Evolutionary conservation across 2,113 vertebrate species (phyloP).

Genomic region (Thamnaconus septentrionalis): DNA sequence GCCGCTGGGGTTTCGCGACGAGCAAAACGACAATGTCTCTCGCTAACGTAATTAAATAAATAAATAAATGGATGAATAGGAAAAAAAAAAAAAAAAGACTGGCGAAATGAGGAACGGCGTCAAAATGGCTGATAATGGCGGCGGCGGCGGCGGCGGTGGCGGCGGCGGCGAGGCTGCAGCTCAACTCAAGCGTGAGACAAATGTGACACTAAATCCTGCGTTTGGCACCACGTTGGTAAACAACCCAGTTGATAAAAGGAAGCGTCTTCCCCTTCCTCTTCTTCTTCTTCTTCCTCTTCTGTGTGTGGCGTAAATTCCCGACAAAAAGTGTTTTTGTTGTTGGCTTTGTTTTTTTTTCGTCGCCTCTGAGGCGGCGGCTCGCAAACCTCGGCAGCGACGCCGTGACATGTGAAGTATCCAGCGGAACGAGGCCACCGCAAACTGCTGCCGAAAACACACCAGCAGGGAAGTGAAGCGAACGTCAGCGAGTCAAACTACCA

Average conservation of each 20-base stretch:
- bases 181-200: slow-evolving; percentile 57
- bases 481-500: too few species aligned
- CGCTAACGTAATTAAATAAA: slow-evolving; percentile 10
- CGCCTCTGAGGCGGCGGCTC: slow-evolving; percentile 2
- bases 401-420: too few species aligned
- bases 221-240: slow-evolving; percentile 61
- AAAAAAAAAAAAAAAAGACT: slow-evolving; percentile 50
- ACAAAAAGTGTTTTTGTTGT: not conserved
- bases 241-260: slow-evolving; percentile 64
- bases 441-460: too few species aligned
- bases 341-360: slow-evolving; percentile 11
- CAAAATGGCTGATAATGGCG: slow-evolving; percentile 65
- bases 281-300: slow-evolving; percentile 47
- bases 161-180: slow-evolving; percentile 40
- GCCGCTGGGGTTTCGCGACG: slow-evolving; percentile 22
- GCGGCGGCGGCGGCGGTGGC: slow-evolving; percentile 44
- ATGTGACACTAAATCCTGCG: slow-evolving; percentile 68
- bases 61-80: too few species aligned
- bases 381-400: not conserved
- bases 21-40: slow-evolving; percentile 39
- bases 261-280: slow-evolving; percentile 40
- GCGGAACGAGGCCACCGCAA: too few species aligned
- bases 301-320: slow-evolving; percentile 15
- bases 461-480: too few species aligned
- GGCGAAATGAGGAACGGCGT: slow-evolving; percentile 58